Base-by-base conservation (phyloP, 1,140 invertebrate species). In the Carcinoscorpius rotundicauda region DNA sequence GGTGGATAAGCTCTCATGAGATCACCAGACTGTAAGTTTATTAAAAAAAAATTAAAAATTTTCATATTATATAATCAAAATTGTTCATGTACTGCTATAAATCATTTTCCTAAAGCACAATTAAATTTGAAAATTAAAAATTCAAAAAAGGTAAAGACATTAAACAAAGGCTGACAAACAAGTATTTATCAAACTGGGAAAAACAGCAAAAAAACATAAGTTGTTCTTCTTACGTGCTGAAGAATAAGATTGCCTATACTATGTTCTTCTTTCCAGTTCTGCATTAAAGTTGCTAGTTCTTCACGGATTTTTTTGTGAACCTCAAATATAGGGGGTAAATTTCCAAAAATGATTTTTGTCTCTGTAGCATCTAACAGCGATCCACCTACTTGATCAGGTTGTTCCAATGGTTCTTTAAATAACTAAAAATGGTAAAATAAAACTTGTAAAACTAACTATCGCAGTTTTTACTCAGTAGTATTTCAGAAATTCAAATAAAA, bases 261-360 rank as follows among this genome's bases (percentile, higher is more conserved):
- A 69, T 83, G 83, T 71, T 93, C 88, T 74, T 95, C 92, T 60
- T 81, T 84, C 91, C 91, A 95, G 71, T 85, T 81, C 3, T 81
- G 75, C 4, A 80, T 70, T 59, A 84, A 80, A 68, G 83, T 82
- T 61, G 81, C 81, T 9, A 95, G 78, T 73, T 92, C 87, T 68
- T 89, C 85, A 64, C 89, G 76, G 81, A 96, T 88, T 71, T 86
- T 85, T 74, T 85, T 83, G 77, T 98, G 95, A 56, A 94, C 85
- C 72, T 95, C 88, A 75, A 91, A 90, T 72, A 98, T 97, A 50
- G 92, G 90, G 61, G 90, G 87, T 74, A 99, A 83, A 76, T 97
- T 93, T 62, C 92, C 92, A 80, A 99, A 99, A 69, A 98, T 97
- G 65, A 92, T 89, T 80, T 93, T 95, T 50, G 92, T 81, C 82